Evolutionary conservation across 2,113 vertebrate genomes (phyloP).

Genomic region (Lynx canadensis): DNA sequence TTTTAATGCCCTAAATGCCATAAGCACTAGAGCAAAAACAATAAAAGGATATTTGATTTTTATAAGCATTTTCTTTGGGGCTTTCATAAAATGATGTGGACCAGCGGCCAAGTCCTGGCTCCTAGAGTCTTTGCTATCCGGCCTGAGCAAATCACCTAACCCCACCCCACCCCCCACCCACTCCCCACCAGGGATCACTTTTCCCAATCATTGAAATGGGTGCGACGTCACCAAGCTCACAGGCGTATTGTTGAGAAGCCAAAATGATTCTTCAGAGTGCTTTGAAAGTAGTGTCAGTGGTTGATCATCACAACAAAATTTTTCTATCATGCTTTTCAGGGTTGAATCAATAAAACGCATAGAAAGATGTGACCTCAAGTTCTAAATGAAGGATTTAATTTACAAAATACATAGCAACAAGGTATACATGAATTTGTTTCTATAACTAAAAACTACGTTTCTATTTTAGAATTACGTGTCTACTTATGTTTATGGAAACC

Average conservation of each 20-base stretch:
- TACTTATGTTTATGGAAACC: neutral
- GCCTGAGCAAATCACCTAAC: neutral
- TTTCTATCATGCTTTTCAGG: neutral
- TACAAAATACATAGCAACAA: neutral
- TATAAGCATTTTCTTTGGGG: conserved; percentile 54
- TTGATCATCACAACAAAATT: neutral
- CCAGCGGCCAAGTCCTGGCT: neutral
- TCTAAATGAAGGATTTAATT: neutral
- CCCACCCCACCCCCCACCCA: too few relatives aligned
- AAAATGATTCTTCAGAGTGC: neutral
- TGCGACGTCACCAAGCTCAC: neutral
- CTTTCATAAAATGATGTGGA: conserved; percentile 53
- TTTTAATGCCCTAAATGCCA: conserved; percentile 71
- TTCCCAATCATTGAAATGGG: conserved; percentile 54
- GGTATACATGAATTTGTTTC: neutral
- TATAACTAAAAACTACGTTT: neutral
- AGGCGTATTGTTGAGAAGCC: neutral
- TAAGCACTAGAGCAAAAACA: conserved; percentile 41
- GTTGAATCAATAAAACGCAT: neutral
- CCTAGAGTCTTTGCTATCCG: neutral
- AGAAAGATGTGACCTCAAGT: neutral
- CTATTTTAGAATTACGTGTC: neutral
- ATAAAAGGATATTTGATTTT: conserved; percentile 53
- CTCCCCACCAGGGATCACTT: neutral
- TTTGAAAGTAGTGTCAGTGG: neutral